Evolutionary conservation across 2,888 invertebrate genomes (phyloP).

Genomic region (Drosophila mayaguana): DNA sequence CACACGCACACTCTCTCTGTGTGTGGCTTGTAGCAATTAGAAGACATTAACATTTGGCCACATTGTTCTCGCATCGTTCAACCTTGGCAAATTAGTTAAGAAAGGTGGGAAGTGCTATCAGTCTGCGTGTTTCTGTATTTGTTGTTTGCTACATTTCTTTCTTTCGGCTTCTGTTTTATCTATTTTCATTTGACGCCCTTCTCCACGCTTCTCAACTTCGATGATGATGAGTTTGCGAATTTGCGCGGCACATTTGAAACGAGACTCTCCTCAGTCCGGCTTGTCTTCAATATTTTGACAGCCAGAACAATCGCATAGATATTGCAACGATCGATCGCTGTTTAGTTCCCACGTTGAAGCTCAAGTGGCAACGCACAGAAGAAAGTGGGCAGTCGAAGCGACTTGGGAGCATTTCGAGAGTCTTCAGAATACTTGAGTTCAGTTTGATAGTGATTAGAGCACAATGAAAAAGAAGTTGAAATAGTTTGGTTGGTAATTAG

Average conservation of each 20-base stretch:
- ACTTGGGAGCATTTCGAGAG: slow-evolving; percentile 1
- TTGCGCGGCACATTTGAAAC: slow-evolving; percentile 49
- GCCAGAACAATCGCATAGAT: slow-evolving; percentile 68
- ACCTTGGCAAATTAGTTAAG: slow-evolving; percentile 80
- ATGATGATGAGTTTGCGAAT: slow-evolving; percentile 73
- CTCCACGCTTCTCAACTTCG: slow-evolving; percentile 14
- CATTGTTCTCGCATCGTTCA: slow-evolving; percentile 51
- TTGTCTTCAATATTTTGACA: slow-evolving; percentile 72
- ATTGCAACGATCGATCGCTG: slow-evolving; percentile 51
- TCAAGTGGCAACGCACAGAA: slow-evolving; percentile 37
- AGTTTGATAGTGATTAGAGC: background rate
- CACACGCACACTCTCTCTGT: background rate
- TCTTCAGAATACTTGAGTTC: background rate
- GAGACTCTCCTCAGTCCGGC: slow-evolving; percentile 27
- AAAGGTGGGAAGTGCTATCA: slow-evolving; percentile 75
- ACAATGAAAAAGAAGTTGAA: background rate
- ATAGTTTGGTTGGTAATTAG: background rate
- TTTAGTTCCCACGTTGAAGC: slow-evolving; percentile 60
- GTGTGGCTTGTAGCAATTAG: slow-evolving; percentile 68
- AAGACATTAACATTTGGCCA: slow-evolving; percentile 55
- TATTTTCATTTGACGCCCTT: slow-evolving; percentile 8
- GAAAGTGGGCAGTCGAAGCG: slow-evolving; percentile 36
- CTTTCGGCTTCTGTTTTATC: slow-evolving; percentile 46
- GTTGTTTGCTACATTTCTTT: slow-evolving; percentile 44
- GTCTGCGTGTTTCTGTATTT: slow-evolving; percentile 1